These are phyloP conservation scores for Lepus europaeus DNA, from an alignment of 2,113 vertebrate genomes.

Conservation along the genomic window DNA sequence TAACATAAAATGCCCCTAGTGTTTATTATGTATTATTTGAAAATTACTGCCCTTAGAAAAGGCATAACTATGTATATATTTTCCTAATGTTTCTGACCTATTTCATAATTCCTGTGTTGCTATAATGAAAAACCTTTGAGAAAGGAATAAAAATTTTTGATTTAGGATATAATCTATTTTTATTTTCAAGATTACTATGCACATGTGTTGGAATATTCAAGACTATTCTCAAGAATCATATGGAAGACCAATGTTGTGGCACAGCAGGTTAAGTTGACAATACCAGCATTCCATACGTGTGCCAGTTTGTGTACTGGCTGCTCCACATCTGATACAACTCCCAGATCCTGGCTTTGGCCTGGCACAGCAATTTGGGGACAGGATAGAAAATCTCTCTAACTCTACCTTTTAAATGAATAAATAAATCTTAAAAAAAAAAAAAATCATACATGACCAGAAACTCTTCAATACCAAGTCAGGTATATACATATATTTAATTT, in stretches of 20 bases:
- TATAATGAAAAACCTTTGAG: not conserved
- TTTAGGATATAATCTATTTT: not conserved
- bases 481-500: not conserved
- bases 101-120: not conserved
- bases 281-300: no score
- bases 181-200: slow-evolving; percentile 27
- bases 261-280: no score
- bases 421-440: no score
- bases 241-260: no score
- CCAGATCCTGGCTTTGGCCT: no score
- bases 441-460: slow-evolving; percentile 22
- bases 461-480: not conserved
- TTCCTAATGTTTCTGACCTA: not conserved
- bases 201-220: not conserved
- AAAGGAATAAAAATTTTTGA: not conserved
- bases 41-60: not conserved
- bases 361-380: no score
- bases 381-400: no score
- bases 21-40: not conserved
- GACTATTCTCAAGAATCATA: not conserved
- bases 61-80: not conserved
- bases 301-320: no score
- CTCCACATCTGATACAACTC: not conserved
- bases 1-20: not conserved
- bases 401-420: no score